Evolutionary conservation across 2,797 vertebrate genomes (phyloP), one percentile per base, ranked within the genome.

Genomic region (Protonibea diacanthus): DNA sequence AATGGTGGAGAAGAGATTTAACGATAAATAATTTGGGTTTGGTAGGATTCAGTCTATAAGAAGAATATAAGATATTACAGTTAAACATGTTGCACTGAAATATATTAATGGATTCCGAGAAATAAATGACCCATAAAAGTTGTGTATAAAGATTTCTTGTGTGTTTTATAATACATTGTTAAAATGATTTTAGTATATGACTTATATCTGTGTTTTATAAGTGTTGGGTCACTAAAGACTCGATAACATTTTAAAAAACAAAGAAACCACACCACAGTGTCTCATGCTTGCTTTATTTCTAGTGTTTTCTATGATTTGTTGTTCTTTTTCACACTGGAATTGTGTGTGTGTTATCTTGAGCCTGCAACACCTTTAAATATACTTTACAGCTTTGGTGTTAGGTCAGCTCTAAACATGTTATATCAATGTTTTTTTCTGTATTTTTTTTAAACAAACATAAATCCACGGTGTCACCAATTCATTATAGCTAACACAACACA

Each of bases 401-500:
- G 14, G 49, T 40, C 2, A 1, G 60, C 47, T 23, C 18, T 10
- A 17, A 64, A 40, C 53, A 38, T 10, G 14, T 20, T 18, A 23
- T 23, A 18, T 49, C 3, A 14, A 42, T 29, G 3, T 8, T 2
- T 53, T 25, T 47, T 1, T 25, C 14, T 52, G 6, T 55, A 29
- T 29, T 29, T 29, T n/a, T 38, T 57, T 47, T 10, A 27, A 10
- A 29, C 11, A 15, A 20, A 5, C 74, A 44, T 72, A 48, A 81
- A 78, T 81, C 61, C 44, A 27, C 52, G 21, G 13, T 20, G 45
- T 80, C 18, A 53, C 59, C 29, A 53, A 8, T 48, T 49, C 20
- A 51, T 81, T 42, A 11, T 44, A 23, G 25, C 68, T 62, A 49
- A 71, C 80, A 85, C 80, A 85, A 48, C 62, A 68, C 53, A 71